Base-by-base conservation (phyloP, 92 coral and sea anemone species). In the Montipora capitata region DNA sequence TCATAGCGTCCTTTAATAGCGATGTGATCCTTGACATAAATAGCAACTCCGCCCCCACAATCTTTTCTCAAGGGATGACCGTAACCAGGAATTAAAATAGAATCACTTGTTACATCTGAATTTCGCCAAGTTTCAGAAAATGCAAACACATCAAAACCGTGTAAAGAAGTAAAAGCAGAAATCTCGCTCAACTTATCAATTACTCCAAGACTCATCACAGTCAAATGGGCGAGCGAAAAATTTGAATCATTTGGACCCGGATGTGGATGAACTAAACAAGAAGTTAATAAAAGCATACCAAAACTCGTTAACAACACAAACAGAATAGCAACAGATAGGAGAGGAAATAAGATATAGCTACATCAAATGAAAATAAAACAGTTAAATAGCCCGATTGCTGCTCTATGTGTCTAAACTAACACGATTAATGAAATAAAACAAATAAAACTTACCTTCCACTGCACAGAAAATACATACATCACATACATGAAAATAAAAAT, bases 1-100 rank as follows among this genome's bases (percentile, higher is more conserved):
- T 73, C 79, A 74, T 38, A 17, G 41, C 40, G 71, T 65, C 71
- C 16, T 65, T 65, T 65, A 65, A 65, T 39, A 17, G 71, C 71
- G 20, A 65, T 65, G 41, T 17, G 41, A 17, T 65, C 63, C 63
- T 57, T 57, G 63, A 57, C 63, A 57, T 57, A 57, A 14, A 57
- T 57, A 57, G 63, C 63, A 5, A 35, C 71, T 35, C 38, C 39
- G 41, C 71, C 71, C 41, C 40, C 71, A 17, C 71, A 6, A 65
- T 65, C 71, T 65, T 65, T 65, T 35, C 71, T 65, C 71, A 65
- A 65, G 71, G 40, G 71, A 17, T 17, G 40, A 65, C 43, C 41
- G 41, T 65, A 65, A 27, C 71, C 71, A 65, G 71, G 40, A 65
- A 65, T 65, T 4, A 65, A 35, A 65, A 65, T 65, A 3, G 71